Evolutionary conservation across 2,888 invertebrate species (phyloP).

Genomic region (Tenthredo distinguenda): DNA sequence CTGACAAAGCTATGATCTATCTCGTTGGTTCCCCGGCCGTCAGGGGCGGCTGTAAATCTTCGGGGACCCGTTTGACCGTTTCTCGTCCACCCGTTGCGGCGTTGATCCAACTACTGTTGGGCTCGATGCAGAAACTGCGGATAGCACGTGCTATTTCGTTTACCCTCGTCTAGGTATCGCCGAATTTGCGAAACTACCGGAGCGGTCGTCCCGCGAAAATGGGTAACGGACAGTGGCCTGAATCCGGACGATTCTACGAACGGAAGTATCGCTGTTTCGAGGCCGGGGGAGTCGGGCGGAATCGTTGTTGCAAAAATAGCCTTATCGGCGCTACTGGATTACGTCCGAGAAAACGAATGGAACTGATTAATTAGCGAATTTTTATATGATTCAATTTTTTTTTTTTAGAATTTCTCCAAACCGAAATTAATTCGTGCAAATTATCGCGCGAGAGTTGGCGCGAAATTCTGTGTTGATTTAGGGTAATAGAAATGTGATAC

Average conservation of each 20-base stretch:
- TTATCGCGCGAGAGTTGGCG: not conserved
- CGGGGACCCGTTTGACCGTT: constrained; percentile 35
- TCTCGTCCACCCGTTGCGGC: constrained; percentile 20
- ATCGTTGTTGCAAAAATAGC: not conserved
- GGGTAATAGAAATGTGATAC: not conserved
- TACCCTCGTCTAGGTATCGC: not conserved
- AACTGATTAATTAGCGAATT: not conserved
- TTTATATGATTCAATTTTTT: not conserved
- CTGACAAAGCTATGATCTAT: constrained; percentile 53
- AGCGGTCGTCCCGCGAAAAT: constrained; percentile 23
- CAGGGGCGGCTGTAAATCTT: constrained; percentile 47
- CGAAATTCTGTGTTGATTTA: not conserved
- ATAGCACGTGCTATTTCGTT: constrained; percentile 19
- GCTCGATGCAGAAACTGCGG: not conserved
- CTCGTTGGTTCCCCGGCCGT: constrained; percentile 24
- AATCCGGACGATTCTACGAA: not conserved
- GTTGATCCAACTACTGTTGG: not conserved
- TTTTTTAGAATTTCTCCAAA: not conserved
- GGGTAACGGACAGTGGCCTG: not conserved
- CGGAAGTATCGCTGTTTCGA: not conserved
- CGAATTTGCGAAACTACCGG: constrained; percentile 12
- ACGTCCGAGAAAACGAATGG: not conserved
- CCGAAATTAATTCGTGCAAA: not conserved
- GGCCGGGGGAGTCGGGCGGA: not conserved
- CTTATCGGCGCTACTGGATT: not conserved